phyloP scores from a whole-genome alignment of 2,113 vertebrate species.

The Albula goreensis region DNA sequence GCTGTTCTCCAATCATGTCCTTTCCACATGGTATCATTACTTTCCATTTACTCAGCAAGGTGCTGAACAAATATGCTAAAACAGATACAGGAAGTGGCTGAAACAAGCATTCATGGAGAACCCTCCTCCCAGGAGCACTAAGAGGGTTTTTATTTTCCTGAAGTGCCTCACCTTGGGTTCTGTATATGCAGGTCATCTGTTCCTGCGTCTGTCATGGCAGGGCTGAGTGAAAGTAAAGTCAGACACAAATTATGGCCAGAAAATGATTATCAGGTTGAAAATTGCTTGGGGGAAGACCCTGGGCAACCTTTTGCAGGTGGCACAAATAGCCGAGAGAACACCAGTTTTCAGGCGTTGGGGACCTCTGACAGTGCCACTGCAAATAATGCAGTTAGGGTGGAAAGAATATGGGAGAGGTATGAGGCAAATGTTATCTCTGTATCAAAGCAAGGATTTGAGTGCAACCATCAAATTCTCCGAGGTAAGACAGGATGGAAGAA shows the following conservation, averaged over 20 bases:
- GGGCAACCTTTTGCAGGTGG: background rate
- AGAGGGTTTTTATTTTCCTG: background rate
- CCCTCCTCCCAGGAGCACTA: background rate
- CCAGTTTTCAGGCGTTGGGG: background rate
- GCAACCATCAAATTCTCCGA: background rate
- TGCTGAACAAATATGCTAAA: background rate
- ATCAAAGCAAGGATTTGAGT: background rate
- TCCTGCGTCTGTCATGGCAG: background rate
- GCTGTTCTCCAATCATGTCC: background rate
- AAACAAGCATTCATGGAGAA: background rate
- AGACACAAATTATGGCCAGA: background rate
- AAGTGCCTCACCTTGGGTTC: background rate
- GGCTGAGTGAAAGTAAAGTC: background rate
- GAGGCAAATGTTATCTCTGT: background rate
- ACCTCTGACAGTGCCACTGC: background rate
- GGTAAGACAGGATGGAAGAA: background rate
- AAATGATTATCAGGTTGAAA: background rate
- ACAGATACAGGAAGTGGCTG: background rate
- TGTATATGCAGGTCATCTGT: background rate
- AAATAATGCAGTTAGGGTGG: background rate
- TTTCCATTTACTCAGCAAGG: background rate
- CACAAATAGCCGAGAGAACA: background rate
- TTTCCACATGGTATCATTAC: background rate
- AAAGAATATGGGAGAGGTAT: background rate
- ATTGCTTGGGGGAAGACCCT: background rate